Evolutionary conservation across 1,140 invertebrate species (phyloP).

Genomic region (Camponotus vicinus): DNA sequence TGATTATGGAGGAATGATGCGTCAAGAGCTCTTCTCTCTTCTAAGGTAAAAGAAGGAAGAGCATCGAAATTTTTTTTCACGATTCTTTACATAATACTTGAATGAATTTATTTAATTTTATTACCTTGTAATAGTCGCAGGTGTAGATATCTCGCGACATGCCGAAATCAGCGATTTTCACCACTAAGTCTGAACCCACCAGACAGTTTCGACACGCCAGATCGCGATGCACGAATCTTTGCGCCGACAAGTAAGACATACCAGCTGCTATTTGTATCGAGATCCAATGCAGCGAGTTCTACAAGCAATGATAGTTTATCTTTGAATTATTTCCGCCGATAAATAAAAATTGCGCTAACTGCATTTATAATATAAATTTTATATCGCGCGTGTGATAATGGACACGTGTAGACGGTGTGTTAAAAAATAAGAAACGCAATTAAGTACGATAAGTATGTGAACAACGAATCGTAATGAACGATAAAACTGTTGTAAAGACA

Average conservation of each 20-base stretch:
- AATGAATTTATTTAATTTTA: constrained; percentile 53
- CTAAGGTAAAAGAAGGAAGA: neutral
- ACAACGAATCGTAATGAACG: neutral
- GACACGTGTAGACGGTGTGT: neutral
- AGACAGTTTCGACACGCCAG: constrained; percentile 96
- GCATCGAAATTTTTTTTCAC: neutral
- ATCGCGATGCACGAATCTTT: constrained; percentile 97
- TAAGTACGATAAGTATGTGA: neutral
- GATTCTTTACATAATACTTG: neutral
- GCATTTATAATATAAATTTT: too few species aligned
- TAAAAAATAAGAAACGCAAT: neutral
- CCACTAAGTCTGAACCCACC: constrained; percentile 91
- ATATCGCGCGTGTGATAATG: neutral
- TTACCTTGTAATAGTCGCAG: constrained; percentile 96
- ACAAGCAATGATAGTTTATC: constrained; percentile 8
- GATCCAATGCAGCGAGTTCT: constrained; percentile 88
- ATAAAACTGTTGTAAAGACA: neutral
- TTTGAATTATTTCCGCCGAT: neutral
- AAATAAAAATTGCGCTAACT: neutral
- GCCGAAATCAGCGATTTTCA: constrained; percentile 97
- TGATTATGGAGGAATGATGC: neutral
- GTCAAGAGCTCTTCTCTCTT: neutral
- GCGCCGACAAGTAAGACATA: constrained; percentile 95
- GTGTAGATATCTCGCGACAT: constrained; percentile 96
- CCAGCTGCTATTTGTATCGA: constrained; percentile 92